Base-by-base conservation (phyloP, 2,888 invertebrate species). In the Nasonia oneida region DNA sequence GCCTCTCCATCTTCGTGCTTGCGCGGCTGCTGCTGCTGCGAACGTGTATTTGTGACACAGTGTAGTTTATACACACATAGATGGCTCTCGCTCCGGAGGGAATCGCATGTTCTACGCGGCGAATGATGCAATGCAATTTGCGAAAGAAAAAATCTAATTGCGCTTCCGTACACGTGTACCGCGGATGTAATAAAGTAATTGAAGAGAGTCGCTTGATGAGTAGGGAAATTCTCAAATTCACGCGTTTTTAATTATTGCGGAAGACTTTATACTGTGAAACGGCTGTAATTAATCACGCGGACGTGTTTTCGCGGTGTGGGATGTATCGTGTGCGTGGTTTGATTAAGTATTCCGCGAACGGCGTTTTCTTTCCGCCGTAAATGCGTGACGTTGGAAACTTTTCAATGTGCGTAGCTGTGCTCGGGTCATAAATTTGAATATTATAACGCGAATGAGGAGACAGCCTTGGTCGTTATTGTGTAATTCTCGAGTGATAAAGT, bases 21-120 rank as follows among this genome's bases (percentile, higher is more conserved):
- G 37, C 15, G 15, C 33, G 1, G 33, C 39, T 53, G 39, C 15
- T 23, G 8, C 29, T 33, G 33, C 37, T 70, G 33, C 15, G 23
- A 70, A 29, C 29, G 47, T n/a, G 42, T 23, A 39, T 64, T 64
- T 33, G 61, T 29, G 18, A 33, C 4, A 29, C 33, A 33, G 37
- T 33, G 37, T 53, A 53, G 50, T 23, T 42, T 71, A 18, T 18
- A 39, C 23, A 61, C 4, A 37, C 37, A 37, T 37, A 37, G 3
- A 37, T 0, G 37, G 4, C 4, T 37, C 37, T 3, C 8, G 23
- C 53, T 50, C 71, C 53, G 4, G 71, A 50, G 81, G 81, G 81
- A 57, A 81, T 81, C 42, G 81, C 81, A 42, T 73, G 81, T 53
- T 73, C 37, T 23, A 37, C 57, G 37, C 12, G 4, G 8, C 39